Evolutionary conservation across 2,888 invertebrate genomes (phyloP), one percentile per base, ranked within the genome.

Genomic region (Stramonita haemastoma): DNA sequence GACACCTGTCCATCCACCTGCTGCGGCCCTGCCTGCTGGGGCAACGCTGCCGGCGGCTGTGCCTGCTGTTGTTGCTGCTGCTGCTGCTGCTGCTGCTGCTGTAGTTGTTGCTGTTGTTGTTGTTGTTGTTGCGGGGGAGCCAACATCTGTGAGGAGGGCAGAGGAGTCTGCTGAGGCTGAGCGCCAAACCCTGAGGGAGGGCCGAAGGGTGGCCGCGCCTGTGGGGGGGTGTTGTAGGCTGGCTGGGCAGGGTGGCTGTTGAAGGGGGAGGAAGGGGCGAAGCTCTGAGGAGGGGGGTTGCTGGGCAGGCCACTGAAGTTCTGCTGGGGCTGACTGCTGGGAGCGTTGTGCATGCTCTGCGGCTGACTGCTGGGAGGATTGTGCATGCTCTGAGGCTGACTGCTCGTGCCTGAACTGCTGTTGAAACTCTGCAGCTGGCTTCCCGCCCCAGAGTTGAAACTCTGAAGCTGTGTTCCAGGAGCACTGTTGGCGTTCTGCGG

Each of bases 1-100:
- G 90, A 87, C 32, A 87, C 87, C 90, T 88, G 90, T 26, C 81
- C 79, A 19, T 87, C 73, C 46, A 88, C 26, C 22, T 83, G 83
- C 15, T n/a, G 89, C 19, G 70, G 86, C 17, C 34, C 36, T 22
- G 70, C 60, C 56, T 90, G 89, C 29, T 86, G 89, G 57, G 87
- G 89, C 36, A 32, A 46, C 57, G 13, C 56, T 29, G 87, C 34
- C 29, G 26, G 88, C 29, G 66, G 81, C 34, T 70, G 89, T 32
- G 57, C 34, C 29, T 36, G 66, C 29, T 34, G 89, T 29, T 46
- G 46, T 19, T 81, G 89, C 57, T 85, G 89, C 56, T 86, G 77
- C 29, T 60, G 60, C 22, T 89, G 89, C 89, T 83, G 87, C 13
- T 84, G 86, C 15, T 85, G 86, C 34, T 86, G 89, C 60, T 88